phyloP scores from a whole-genome alignment of 2,888 invertebrate species.

The Euzophera pinguis region DNA sequence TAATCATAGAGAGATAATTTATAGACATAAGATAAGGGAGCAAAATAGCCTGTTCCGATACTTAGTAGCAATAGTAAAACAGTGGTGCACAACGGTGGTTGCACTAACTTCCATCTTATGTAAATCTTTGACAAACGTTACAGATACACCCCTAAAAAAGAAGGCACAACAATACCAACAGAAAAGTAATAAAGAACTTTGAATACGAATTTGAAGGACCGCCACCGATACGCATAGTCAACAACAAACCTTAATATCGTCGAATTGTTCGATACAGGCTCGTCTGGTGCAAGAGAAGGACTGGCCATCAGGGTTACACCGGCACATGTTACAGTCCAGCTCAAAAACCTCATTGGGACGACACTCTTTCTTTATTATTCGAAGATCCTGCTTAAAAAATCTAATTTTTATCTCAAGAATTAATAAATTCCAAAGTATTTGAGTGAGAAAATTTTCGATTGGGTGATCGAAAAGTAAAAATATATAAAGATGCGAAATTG shows the following conservation, averaged over 20 bases:
- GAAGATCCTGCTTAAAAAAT: constrained; percentile 39
- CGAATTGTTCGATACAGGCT: constrained; percentile 46
- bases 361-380: constrained; percentile 52
- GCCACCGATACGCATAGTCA: constrained; percentile 7
- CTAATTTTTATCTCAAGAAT: not conserved
- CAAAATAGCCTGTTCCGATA: too few relatives aligned
- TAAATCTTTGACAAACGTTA: too few relatives aligned
- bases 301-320: constrained; percentile 76
- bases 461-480: not conserved
- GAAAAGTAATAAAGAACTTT: too few relatives aligned
- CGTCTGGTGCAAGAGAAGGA: constrained; percentile 76
- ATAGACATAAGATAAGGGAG: too few relatives aligned
- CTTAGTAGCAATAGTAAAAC: too few relatives aligned
- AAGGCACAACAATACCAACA: too few relatives aligned
- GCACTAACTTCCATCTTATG: too few relatives aligned
- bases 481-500: not conserved
- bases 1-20: not conserved
- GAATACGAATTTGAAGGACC: constrained; percentile 2
- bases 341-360: constrained; percentile 75
- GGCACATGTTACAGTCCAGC: constrained; percentile 79
- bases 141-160: too few relatives aligned
- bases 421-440: too few relatives aligned
- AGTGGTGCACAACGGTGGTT: too few relatives aligned
- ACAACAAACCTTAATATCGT: constrained; percentile 44
- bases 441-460: not conserved